Conservation (phyloP, 2,113 vertebrate species). For the Myodes glareolus region DNA sequence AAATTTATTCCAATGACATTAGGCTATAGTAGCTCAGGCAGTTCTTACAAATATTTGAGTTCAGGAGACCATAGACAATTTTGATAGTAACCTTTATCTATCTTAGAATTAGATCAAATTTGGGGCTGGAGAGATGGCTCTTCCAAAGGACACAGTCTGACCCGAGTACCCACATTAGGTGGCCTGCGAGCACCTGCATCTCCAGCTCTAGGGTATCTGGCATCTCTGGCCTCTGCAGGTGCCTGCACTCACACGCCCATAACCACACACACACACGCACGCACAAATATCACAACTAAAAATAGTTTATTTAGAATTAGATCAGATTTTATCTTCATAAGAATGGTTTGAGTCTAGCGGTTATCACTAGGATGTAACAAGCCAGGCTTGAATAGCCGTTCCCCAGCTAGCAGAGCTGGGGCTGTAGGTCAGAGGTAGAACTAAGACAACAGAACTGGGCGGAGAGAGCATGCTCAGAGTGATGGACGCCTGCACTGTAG, state of each 20-base stretch:
- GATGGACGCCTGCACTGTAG: neutral
- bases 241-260: neutral
- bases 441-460: neutral
- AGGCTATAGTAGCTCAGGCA: neutral
- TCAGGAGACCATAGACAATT: constrained; percentile 46
- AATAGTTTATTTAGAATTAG: neutral
- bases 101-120: neutral
- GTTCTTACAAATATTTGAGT: constrained; percentile 33
- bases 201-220: neutral
- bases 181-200: neutral
- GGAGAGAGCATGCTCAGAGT: neutral
- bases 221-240: neutral
- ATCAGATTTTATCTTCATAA: constrained; percentile 28
- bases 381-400: constrained; percentile 14
- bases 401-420: neutral
- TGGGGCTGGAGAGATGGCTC: neutral
- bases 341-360: constrained; percentile 20
- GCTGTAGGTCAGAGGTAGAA: neutral
- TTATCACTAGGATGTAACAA: constrained; percentile 29
- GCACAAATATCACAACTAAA: neutral
- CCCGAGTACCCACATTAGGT: neutral
- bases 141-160: neutral
- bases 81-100: constrained; percentile 35
- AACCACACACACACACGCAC: neutral
- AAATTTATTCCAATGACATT: constrained; percentile 33